Base-by-base conservation (phyloP, 2,113 vertebrate species). In the Paedocypris sp. region DNA sequence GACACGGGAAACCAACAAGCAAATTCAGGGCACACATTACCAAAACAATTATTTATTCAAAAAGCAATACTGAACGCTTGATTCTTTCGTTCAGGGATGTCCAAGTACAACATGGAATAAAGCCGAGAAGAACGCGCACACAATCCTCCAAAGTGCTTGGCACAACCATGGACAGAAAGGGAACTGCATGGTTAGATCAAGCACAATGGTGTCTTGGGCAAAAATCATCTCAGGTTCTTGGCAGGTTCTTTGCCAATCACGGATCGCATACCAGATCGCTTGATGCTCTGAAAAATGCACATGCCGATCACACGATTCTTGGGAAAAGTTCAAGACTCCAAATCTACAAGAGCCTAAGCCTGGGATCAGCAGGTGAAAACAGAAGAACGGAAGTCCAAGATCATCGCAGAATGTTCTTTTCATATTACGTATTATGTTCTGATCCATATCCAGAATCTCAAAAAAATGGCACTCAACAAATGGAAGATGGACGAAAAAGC, bases 161-260 rank as follows among this genome's bases (percentile, higher is more conserved):
- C 74, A 81, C 68, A 86, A 88, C 86, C 86, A 88, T 88, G 86
- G 77, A 85, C 78, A 73, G 69, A 73, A 69, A 71, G 75, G 11
- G 7, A 73, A 81, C 82, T 86, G 84, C 86, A 88, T 88, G 85
- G 86, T 88, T 88, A 88, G 85, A 88, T 88, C 86, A 88, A 88
- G 86, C 86, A 88, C 86, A 88, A 88, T 86, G 85, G 82, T 5
- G 84, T 79, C 83, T 68, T 74, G 77, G 76, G 82, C 82, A 66
- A 69, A 47, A 35, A 43, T 59, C 15, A 26, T 32, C 13, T 22
- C 18, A 33, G n/a, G 38, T 11, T 54, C 12, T 7, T 45, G 52
- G 47, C 33, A 68, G 7, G 29, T 38, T 57, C 32, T 68, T 54
- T 20, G 39, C 50, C 12, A 11, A 25, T 18, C 20, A 38, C 31